Evolutionary conservation across 2,113 vertebrate genomes (phyloP).

Genomic region (Sterrhoptilus dennistouni): DNA sequence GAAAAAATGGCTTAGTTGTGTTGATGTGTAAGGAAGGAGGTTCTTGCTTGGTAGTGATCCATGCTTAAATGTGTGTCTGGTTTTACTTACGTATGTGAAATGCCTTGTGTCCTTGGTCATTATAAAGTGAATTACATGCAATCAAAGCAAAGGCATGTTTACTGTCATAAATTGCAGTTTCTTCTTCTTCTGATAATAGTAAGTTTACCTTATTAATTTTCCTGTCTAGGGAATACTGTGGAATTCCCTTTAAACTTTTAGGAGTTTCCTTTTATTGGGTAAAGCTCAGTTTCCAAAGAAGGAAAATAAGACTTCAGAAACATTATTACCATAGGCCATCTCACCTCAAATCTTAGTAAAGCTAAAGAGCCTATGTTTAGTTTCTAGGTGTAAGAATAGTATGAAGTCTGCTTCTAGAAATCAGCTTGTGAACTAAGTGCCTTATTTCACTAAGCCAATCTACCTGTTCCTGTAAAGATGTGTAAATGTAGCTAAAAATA

Average conservation of each 20-base stretch:
- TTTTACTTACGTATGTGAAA: not conserved
- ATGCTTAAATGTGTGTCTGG: not conserved
- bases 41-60: not conserved
- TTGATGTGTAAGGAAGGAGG: not conserved
- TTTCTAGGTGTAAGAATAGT: not conserved
- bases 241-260: not conserved
- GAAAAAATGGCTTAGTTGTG: fast-evolving
- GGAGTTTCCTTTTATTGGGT: not conserved
- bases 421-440: not conserved
- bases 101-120: not conserved
- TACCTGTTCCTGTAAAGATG: not conserved
- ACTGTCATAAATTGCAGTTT: not conserved
- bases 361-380: not conserved
- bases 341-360: not conserved
- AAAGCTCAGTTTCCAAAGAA: not conserved
- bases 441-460: not conserved
- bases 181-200: not conserved
- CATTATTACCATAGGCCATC: not conserved
- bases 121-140: not conserved
- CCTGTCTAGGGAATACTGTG: not conserved
- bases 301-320: not conserved
- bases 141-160: not conserved
- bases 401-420: not conserved
- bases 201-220: not conserved
- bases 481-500: not conserved